Conservation (phyloP, 2,888 invertebrate genomes). For the Andrena trimmerana region DNA sequence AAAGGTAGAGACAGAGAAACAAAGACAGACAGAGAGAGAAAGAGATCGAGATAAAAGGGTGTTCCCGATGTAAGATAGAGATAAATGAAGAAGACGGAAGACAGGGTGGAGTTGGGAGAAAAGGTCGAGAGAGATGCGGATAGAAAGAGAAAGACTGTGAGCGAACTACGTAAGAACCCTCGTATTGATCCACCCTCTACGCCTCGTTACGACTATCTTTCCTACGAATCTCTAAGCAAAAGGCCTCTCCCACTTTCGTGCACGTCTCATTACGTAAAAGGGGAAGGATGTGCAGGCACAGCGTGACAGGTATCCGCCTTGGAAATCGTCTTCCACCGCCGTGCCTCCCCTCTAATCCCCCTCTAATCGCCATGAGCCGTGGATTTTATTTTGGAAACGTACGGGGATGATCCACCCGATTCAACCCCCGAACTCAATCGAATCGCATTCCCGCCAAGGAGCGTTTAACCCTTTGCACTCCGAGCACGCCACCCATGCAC, state of each 20-base stretch:
- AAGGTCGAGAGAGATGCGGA: conserved; percentile 43
- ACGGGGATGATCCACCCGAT: conserved; percentile 16
- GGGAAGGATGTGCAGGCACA: conserved; percentile 64
- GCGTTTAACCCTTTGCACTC: not conserved
- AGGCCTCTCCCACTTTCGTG: conserved; percentile 78
- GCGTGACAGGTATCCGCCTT: conserved; percentile 49
- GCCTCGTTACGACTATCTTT: conserved; percentile 83
- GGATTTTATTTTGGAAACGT: conserved; percentile 8
- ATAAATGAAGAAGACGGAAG: conserved; percentile 43
- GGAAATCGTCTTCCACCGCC: conserved; percentile 38
- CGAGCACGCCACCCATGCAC: not conserved
- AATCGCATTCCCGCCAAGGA: not conserved
- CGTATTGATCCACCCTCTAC: conserved; percentile 83
- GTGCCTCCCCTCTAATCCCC: conserved; percentile 6
- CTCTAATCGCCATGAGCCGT: not conserved
- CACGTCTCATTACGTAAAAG: conserved; percentile 75
- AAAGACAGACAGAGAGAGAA: conserved; percentile 60
- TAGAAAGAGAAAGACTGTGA: conserved; percentile 70
- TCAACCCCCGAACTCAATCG: not conserved
- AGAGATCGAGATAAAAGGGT: conserved; percentile 51
- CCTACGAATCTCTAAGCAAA: conserved; percentile 81
- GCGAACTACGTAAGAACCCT: conserved; percentile 82
- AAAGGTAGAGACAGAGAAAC: conserved; percentile 8
- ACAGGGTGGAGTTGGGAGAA: conserved; percentile 43
- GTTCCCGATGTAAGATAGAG: conserved; percentile 50